Evolutionary conservation across 2,797 vertebrate genomes (phyloP), one percentile per base, ranked within the genome.

Genomic region (Periophthalmus magnuspinnatus): DNA sequence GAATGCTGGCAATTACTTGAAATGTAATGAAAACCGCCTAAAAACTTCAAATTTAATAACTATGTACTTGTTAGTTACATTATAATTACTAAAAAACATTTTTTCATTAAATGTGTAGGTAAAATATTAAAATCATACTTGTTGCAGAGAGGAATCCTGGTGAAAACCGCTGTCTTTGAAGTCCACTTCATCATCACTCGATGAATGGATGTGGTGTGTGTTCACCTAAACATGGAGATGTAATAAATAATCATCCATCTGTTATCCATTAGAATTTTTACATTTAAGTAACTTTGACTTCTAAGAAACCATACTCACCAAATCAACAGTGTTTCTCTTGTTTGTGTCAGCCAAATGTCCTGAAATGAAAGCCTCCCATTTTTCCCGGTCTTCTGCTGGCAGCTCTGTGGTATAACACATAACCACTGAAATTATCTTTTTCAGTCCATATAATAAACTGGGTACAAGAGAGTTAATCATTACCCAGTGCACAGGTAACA

Each of bases 111-210:
- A 33, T 32, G 16, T 62, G 24, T 47, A 63, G 21, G 6, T 17
- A 24, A 45, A 3, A 24, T 73, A 57, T 84, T 36, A 45, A 58
- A 60, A 34, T 72, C 86, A 96, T 95, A 99, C 97, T 95, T 99
- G 97, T 92, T 99, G 97, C 86, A 99, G 92, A 87, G 97, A 97
- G 41, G 97, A 99, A 90, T 99, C 97, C 90, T 96, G 97, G 69
- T 98, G 97, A 91, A 98, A 99, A 74, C 96, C 95, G 38, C 95
- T 94, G 90, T 99, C 97, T 94, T 99, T 99, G 82, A 99, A 99
- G 90, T 99, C 97, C 75, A 98, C 96, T 90, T 99, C 97, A 86
- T 99, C 97, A 72, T 99, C 97, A 77, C 97, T 99, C 78, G 97
- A 97, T 80, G 97, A 98, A 90, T 98, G 97, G 88, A 99, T 98